Percentiles rank a stretch among this genome's conserved stretches.
These are phyloP conservation scores for Ceriagrion tenellum DNA, from an alignment of 2,888 invertebrate species.

Conservation along the genomic window DNA sequence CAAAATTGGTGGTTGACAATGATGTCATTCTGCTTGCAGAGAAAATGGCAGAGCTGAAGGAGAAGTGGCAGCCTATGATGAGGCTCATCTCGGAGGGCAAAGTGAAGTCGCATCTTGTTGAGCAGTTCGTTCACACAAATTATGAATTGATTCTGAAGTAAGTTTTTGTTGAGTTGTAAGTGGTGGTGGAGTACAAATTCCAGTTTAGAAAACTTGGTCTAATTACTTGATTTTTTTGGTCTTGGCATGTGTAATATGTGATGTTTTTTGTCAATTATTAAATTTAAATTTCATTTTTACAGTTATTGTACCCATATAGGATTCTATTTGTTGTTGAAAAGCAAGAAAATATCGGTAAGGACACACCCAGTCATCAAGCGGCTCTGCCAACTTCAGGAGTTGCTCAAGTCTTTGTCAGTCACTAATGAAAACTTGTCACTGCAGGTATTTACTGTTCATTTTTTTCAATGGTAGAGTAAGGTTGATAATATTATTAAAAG, in stretches of 20 bases:
- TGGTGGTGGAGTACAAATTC: background rate
- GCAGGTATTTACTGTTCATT: background rate
- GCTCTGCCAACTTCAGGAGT: constrained; percentile 88
- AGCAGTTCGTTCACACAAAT: constrained; percentile 86
- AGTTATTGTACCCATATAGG: constrained; percentile 93
- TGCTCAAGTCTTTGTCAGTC: constrained; percentile 79
- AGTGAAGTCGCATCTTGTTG: constrained; percentile 83
- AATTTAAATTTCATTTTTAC: constrained; percentile 75
- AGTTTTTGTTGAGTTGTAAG: constrained; percentile 70
- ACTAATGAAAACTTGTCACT: background rate
- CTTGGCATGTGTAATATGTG: background rate
- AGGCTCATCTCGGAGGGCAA: constrained; percentile 82
- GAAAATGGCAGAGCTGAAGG: constrained; percentile 82
- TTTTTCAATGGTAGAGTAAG: background rate
- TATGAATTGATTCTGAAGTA: constrained; percentile 83
- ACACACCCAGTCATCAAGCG: constrained; percentile 95
- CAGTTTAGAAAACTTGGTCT: too few relatives aligned
- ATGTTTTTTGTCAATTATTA: background rate
- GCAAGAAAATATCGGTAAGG: constrained; percentile 85
- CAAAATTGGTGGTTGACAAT: background rate
- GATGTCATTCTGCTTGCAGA: constrained; percentile 74
- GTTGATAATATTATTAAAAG: too few relatives aligned
- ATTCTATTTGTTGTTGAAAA: constrained; percentile 91
- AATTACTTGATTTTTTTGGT: too few relatives aligned
- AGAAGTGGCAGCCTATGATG: constrained; percentile 85